Evolutionary conservation across 2,888 invertebrate species (phyloP), one percentile per base, ranked within the genome.

Genomic region (Clistopyga incitator): DNA sequence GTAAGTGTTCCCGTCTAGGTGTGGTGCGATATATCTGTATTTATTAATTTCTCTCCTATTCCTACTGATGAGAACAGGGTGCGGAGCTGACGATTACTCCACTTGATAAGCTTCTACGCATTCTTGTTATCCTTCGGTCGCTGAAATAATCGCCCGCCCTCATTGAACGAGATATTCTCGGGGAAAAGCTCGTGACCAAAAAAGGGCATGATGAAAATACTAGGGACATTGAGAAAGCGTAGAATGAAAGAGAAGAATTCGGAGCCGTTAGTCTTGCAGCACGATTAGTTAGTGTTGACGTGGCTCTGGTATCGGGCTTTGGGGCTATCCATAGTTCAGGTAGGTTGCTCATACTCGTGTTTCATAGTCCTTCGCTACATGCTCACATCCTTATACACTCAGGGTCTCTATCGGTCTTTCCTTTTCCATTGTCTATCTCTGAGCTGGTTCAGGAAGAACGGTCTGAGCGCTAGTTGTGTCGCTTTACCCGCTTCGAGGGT

Each of bases 281-380:
- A 81, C 87, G 86, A 86, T 87, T 86, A 86, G 84, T 86, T 82
- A 85, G 81, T 67, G 82, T 82, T 84, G 85, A 85, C 83, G 75
- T 84, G 72, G 59, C 34, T 20, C 54, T 2, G 0, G 45, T 50
- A 77, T 61, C 68, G 72, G 23, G 52, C 23, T 50, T 25, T 23
- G 72, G 6, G 65, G 59, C 61, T 64, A 18, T 42, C 59, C 6
- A 23, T 81, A 72, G 81, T 83, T 81, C 84, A 68, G 82, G 81
- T 56, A 67, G 82, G 79, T 85, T 86, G 84, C 86, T 90, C 87
- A 87, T 89, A 89, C 88, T 89, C 87, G 89, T 90, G 89, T 90
- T 90, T 90, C 90, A 89, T 88, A 87, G 85, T 84, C 64, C 70
- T 79, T 77, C 18, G 68, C 71, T 80, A 78, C 75, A 70, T 81